Evolutionary conservation across 2,797 vertebrate species (phyloP), one percentile per base, ranked within the genome.

Genomic region (Varecia variegata): DNA sequence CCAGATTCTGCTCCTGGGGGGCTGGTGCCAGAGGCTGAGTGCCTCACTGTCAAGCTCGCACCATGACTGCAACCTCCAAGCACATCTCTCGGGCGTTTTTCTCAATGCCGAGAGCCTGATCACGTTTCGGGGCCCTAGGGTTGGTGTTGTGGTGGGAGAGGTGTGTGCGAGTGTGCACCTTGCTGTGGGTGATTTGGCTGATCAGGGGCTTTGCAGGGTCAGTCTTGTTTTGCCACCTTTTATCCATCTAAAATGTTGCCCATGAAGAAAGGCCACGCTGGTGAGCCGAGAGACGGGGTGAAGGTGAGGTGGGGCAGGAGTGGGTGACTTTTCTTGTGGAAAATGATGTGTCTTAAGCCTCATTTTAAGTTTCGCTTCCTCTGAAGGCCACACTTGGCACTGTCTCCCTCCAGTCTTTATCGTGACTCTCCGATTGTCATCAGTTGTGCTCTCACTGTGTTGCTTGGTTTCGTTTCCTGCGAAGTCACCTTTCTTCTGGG

Each of bases 391-490:
- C 76, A 35, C 30, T 94, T 73, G 1, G 85, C 54, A 79, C 95
- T 67, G 62, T 20, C 32, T 96, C 91, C 74, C 71, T 88, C 45
- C 35, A 20, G 0, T 93, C 62, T 94, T 97, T 97, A 95, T 95
- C 79, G 43, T 23, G 2, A 23, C 97, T 97, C 80, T 94, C 84
- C 4, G 30, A 43, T 70, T 5, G 18, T 96, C 84, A 58, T 89
- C 94, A 0, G 90, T 68, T 79, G 30, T 90, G 58, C 68, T 95
- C 52, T 88, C 58, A 1, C 32, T 62, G 60, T 89, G 96, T 65
- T 88, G 73, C 90, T 94, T 93, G 25, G 87, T 94, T 97, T 97
- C 93, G 52, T 96, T 98, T 32, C 47, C 97, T 97, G 87, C 97
- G 90, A 96, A 77, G 14, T 62, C 93, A 76, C 92, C 88, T 94